phyloP scores from a whole-genome alignment of 1,140 invertebrate genomes.

The Hylyphantes graminicola region DNA sequence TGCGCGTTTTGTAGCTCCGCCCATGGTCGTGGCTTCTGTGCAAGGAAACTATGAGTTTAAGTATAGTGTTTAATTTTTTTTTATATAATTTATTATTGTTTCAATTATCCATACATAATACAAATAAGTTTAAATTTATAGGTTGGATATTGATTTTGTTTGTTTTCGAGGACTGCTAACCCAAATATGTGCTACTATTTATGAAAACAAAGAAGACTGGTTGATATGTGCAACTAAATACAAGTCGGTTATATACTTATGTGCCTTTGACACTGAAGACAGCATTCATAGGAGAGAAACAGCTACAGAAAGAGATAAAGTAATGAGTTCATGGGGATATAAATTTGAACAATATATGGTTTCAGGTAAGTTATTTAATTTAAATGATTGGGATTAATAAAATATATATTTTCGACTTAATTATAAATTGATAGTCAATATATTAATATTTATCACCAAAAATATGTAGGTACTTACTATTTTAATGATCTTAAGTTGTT shows the following conservation, averaged over 20 bases:
- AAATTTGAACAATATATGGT: slow-evolving; percentile 86
- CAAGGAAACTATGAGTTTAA: no score
- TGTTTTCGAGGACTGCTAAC: slow-evolving; percentile 79
- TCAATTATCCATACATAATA: neutral
- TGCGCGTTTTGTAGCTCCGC: no score
- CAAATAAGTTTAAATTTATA: slow-evolving; percentile 52
- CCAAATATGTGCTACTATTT: slow-evolving; percentile 76
- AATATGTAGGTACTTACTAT: no score
- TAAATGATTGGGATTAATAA: neutral
- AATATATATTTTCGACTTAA: neutral
- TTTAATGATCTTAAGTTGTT: no score
- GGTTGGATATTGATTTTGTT: slow-evolving; percentile 74
- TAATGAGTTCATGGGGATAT: slow-evolving; percentile 79
- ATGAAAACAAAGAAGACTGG: slow-evolving; percentile 75
- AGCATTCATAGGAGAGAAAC: slow-evolving; percentile 66
- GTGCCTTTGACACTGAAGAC: slow-evolving; percentile 75
- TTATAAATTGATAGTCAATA: neutral
- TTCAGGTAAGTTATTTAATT: slow-evolving; percentile 68
- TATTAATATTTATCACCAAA: no score
- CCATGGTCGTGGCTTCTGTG: no score
- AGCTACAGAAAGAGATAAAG: slow-evolving; percentile 69
- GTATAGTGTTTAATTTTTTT: no score
- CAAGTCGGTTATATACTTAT: slow-evolving; percentile 77
- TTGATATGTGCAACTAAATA: slow-evolving; percentile 76
- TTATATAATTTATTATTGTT: neutral